phyloP scores from a whole-genome alignment of 2,113 vertebrate species.

The Probosciger aterrimus region DNA sequence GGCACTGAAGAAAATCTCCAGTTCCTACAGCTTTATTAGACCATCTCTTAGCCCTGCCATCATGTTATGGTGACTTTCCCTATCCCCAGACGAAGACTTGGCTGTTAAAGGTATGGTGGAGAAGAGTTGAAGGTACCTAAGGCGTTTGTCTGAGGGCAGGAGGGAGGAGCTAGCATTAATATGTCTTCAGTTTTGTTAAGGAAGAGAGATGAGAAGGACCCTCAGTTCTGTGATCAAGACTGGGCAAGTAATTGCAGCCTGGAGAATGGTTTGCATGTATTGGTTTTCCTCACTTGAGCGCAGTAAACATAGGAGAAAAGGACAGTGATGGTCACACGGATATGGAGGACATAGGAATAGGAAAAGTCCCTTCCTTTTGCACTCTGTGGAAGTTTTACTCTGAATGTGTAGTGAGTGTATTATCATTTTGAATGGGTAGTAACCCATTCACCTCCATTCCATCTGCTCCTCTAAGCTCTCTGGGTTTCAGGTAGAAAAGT shows the following conservation, averaged over 20 bases:
- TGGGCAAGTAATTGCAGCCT: background rate
- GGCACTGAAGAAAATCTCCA: background rate
- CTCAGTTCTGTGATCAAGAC: background rate
- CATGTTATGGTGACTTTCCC: background rate
- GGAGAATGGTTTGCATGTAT: background rate
- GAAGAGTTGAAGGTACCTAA: background rate
- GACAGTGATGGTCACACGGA: accelerated
- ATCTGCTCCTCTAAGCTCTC: background rate
- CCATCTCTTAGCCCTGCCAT: background rate
- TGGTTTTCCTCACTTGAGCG: background rate
- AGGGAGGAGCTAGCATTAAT: background rate
- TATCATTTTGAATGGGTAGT: background rate
- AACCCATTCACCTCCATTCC: background rate
- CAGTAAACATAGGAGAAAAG: background rate
- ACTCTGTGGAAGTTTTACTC: background rate
- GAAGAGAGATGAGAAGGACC: background rate
- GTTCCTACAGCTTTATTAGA: background rate
- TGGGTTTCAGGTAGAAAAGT: slow-evolving; percentile 18
- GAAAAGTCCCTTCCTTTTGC: background rate
- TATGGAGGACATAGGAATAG: background rate
- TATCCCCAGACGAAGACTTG: background rate
- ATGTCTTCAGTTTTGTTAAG: background rate
- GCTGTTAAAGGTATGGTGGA: background rate
- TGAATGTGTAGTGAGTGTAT: background rate
- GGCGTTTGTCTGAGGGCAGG: background rate